These are phyloP conservation scores for Dasyprocta punctata DNA, from an alignment of 2,113 vertebrate species.

Conservation along the genomic window DNA sequence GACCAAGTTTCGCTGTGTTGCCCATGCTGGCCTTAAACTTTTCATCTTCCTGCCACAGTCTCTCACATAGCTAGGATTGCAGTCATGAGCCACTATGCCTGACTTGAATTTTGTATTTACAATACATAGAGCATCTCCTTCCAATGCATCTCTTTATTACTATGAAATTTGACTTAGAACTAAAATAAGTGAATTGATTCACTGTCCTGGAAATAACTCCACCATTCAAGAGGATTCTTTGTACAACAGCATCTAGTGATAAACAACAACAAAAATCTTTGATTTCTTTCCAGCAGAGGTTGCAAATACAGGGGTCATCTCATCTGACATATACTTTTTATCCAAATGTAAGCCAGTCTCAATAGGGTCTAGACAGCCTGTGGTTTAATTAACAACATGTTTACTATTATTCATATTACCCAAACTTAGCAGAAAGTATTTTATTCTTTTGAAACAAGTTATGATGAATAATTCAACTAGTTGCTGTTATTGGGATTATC, in stretches of 20 bases:
- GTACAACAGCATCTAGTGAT: conserved; percentile 12
- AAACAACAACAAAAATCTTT: conserved; percentile 32
- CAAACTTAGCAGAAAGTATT: conserved; percentile 17
- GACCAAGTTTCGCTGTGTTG: background rate
- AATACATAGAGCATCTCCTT: conserved; percentile 21
- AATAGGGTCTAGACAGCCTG: background rate
- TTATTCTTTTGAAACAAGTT: conserved; percentile 51
- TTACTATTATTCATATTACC: background rate
- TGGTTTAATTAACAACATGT: conserved; percentile 48
- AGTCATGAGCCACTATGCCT: background rate
- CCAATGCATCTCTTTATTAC: background rate
- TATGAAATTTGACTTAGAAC: conserved; percentile 52
- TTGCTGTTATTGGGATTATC: conserved; percentile 28
- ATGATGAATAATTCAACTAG: conserved; percentile 20
- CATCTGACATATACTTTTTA: background rate
- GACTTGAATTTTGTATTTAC: background rate
- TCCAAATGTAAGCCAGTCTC: conserved; percentile 8
- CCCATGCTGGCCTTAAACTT: background rate
- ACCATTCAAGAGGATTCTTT: conserved; percentile 27
- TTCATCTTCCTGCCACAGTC: background rate
- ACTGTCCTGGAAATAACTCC: conserved; percentile 5
- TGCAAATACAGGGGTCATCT: background rate
- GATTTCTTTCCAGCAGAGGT: conserved; percentile 23
- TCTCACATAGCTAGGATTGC: background rate
- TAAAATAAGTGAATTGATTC: conserved; percentile 51